Evolutionary conservation across 2,113 vertebrate genomes (phyloP).

Genomic region (Equus przewalskii): DNA sequence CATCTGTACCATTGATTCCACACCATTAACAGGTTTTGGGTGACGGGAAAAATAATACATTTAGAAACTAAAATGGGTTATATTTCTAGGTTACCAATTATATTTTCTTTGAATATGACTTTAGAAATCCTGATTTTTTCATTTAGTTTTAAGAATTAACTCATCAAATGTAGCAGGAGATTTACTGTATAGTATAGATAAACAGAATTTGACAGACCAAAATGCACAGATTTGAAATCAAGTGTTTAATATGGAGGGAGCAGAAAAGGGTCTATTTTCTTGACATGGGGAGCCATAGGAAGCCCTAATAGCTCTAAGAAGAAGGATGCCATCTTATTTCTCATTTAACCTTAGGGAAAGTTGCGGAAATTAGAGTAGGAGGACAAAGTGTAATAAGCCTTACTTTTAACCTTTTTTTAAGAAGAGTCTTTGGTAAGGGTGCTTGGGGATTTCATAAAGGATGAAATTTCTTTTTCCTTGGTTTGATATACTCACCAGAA

Average conservation of each 20-base stretch:
- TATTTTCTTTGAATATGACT: background rate
- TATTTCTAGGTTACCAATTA: background rate
- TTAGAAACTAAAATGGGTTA: background rate
- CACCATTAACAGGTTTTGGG: background rate
- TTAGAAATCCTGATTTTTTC: background rate
- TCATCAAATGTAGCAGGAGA: background rate
- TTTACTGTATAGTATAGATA: conserved; percentile 33
- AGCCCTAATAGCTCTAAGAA: background rate
- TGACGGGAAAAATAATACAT: background rate
- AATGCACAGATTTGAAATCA: background rate
- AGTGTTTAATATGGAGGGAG: background rate
- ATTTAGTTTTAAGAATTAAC: conserved; percentile 15
- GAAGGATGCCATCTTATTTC: background rate
- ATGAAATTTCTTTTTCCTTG: background rate
- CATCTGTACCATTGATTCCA: background rate
- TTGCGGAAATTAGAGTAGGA: background rate
- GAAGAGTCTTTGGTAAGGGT: background rate
- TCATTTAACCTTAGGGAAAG: background rate
- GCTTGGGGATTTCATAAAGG: background rate
- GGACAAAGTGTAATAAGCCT: background rate
- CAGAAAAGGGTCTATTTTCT: background rate
- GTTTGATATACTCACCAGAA: background rate
- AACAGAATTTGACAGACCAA: background rate
- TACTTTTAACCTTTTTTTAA: background rate
- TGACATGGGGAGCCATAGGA: background rate